Conservation (phyloP, 2,113 vertebrate species). For the Psammodynastes pulverulentus region DNA sequence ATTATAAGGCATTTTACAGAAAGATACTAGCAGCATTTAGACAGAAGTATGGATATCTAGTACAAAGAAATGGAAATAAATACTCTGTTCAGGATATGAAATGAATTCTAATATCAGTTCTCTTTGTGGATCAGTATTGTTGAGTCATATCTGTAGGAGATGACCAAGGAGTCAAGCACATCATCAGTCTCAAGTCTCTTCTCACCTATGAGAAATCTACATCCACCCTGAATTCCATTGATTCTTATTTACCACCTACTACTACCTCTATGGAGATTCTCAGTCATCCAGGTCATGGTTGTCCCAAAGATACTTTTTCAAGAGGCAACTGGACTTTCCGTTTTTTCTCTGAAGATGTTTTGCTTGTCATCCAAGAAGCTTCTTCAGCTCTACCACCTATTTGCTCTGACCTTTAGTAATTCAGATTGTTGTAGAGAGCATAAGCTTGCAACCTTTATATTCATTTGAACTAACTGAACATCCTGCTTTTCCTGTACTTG, state of each 20-base stretch:
- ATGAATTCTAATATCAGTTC: background rate
- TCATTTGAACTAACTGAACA: background rate
- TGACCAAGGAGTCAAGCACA: background rate
- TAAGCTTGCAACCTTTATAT: background rate
- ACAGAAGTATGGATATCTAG: background rate
- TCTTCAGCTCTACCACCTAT: background rate
- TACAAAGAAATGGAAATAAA: background rate
- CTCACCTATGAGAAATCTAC: background rate
- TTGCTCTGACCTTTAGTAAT: background rate
- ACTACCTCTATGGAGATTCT: no score
- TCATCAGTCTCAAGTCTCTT: background rate
- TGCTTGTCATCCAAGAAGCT: no score
- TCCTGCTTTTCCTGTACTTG: background rate
- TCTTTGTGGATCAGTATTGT: background rate
- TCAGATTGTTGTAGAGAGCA: background rate
- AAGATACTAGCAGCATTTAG: background rate
- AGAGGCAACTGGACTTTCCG: no score
- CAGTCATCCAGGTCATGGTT: no score
- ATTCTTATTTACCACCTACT: background rate
- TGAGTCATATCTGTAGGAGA: background rate
- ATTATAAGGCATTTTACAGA: background rate
- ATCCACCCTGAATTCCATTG: background rate
- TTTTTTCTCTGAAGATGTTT: no score
- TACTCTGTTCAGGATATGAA: background rate
- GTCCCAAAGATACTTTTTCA: no score